Evolutionary conservation across 2,797 vertebrate species (phyloP), one percentile per base, ranked within the genome.

Genomic region (Lacerta agilis): DNA sequence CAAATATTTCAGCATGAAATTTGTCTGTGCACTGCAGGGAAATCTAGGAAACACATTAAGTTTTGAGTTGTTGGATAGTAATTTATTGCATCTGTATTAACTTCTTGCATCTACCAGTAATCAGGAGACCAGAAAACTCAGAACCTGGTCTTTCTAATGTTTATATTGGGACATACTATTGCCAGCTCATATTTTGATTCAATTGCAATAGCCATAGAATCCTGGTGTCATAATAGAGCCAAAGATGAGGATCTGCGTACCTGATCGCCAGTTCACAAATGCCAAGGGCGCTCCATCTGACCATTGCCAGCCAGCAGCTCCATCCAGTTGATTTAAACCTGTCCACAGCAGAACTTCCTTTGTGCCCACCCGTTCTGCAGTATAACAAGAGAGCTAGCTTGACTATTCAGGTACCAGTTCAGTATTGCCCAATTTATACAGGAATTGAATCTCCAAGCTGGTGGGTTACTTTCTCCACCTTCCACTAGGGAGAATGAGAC

Each of bases 241-340:
- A 88, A 90, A 78, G 88, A 64, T 49, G 43, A 79, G 66, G 27
- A 73, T 25, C 3, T 43, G 69, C 5, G 76, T 97, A 97, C 97
- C 95, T 96, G 96, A 89, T 89, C 94, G 97, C 96, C 98, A 98
- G 95, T 98, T 98, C 86, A 99, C 96, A 92, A 99, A 95, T 17
- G 79, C 92, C 0, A 99, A 94, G 0, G 98, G 97, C 1, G 97
- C 96, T 89, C 98, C 97, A 71, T 99, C 98, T 7, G 98, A 98
- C 98, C 99, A 99, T 95, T 98, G 97, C 98, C 98, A 99, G 43
- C 98, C 99, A 83, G 92, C 89, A 0, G 95, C 91, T 58, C 97
- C 95, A 93, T 97, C 97, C 90, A 98, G 94, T 79, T 96, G 97
- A 93, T 98, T 99, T 90, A 99, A 96, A 29, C 98, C 99, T 1